A percentile compares a stretch with the other conserved stretches of the same genome.
phyloP scores from a whole-genome alignment of 1,140 invertebrate genomes.

The Saccostrea glomerata region DNA sequence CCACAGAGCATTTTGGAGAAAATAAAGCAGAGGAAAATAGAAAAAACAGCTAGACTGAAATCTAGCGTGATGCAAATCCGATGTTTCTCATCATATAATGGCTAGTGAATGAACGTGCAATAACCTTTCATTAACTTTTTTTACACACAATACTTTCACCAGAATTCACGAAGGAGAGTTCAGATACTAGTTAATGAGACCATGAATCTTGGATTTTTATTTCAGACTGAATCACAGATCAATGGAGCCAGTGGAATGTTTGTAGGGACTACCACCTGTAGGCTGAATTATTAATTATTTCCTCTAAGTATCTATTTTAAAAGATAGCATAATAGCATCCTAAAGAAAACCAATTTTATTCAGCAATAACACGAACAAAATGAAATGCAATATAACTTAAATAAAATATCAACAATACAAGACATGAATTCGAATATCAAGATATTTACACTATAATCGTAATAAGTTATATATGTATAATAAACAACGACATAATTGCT shows the following conservation, averaged over 20 bases:
- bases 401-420: conserved; percentile 18
- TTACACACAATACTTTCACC: neutral
- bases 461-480: neutral
- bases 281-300: neutral
- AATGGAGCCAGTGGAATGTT: neutral
- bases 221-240: neutral
- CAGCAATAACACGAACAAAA: conserved; percentile 35
- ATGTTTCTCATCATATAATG: neutral
- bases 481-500: neutral
- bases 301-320: neutral
- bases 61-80: neutral
- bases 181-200: conserved; percentile 7
- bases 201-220: neutral
- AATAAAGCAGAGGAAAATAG: neutral
- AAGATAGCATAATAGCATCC: neutral
- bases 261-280: neutral
- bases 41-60: neutral
- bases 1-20: neutral
- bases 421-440: neutral
- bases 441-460: conserved; percentile 8
- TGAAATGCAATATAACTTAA: conserved; percentile 1
- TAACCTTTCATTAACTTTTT: conserved; percentile 15
- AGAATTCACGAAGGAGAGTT: neutral
- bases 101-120: neutral
- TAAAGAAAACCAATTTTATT: conserved; percentile 26